phyloP scores from a whole-genome alignment of 1,140 invertebrate genomes.

The Hypothenemus hampei region DNA sequence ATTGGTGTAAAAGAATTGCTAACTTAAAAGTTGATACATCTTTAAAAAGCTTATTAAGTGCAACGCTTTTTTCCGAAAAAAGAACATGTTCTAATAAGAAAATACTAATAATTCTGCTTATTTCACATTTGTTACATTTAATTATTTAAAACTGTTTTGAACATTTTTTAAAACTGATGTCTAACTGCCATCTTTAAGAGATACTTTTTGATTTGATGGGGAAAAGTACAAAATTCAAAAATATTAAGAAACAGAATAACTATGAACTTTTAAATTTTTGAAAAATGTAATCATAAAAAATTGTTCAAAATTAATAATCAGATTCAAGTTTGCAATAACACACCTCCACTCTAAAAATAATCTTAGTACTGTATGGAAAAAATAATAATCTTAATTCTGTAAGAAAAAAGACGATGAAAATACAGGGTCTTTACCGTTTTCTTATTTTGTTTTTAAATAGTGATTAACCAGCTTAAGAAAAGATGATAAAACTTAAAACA shows the following conservation, averaged over 20 bases:
- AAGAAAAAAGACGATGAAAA: neutral
- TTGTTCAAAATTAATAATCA: too few relatives aligned
- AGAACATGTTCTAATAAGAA: too few relatives aligned
- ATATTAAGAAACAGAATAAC: neutral
- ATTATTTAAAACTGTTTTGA: neutral
- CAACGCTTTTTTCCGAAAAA: neutral
- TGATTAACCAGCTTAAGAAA: neutral
- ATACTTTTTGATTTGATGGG: neutral
- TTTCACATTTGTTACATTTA: neutral
- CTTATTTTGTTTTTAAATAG: neutral
- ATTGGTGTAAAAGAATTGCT: neutral
- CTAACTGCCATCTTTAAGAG: neutral
- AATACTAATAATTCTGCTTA: neutral
- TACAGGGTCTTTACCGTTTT: neutral
- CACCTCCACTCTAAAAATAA: neutral
- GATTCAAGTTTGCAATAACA: neutral
- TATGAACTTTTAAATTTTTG: neutral
- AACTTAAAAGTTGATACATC: neutral
- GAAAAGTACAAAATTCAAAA: neutral
- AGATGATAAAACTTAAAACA: neutral
- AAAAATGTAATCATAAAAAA: neutral
- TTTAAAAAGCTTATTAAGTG: neutral
- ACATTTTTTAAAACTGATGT: neutral
- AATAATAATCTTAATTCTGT: neutral
- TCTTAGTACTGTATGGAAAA: neutral